Percentiles rank a stretch among this genome's conserved stretches.
These are phyloP conservation scores for Fopius arisanus DNA, from an alignment of 1,140 invertebrate genomes.

Conservation along the genomic window DNA sequence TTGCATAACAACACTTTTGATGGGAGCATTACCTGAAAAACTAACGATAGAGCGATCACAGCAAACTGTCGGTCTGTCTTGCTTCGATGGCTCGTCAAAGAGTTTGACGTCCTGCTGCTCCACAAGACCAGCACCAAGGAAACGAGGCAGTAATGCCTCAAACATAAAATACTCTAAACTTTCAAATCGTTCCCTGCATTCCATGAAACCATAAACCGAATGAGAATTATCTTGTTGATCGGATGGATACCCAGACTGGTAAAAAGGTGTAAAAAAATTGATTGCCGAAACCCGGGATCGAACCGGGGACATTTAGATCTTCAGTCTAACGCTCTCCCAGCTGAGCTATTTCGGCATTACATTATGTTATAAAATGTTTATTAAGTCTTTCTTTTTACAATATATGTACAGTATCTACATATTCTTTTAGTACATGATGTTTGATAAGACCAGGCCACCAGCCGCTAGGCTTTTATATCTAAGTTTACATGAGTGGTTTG, in stretches of 20 bases:
- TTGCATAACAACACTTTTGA: conserved; percentile 31
- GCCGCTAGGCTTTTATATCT: no score
- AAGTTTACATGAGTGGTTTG: no score
- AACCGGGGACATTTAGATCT: conserved; percentile 16
- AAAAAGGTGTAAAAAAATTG: not conserved
- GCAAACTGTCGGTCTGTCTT: conserved; percentile 18
- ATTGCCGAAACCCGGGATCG: conserved; percentile 2
- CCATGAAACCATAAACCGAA: not conserved
- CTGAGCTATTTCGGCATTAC: conserved; percentile 5
- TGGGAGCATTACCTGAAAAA: conserved; percentile 16
- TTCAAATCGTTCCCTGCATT: not conserved
- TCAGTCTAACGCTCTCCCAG: conserved; percentile 14
- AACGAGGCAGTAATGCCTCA: conserved; percentile 12
- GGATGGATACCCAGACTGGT: not conserved
- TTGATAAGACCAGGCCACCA: no score
- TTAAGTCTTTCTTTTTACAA: no score
- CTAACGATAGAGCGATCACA: conserved; percentile 22
- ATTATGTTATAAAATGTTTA: no score
- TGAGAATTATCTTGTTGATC: not conserved
- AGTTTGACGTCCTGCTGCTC: conserved; percentile 13
- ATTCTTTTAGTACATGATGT: no score
- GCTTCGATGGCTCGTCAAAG: conserved; percentile 26
- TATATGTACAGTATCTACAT: no score
- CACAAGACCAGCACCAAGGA: not conserved
- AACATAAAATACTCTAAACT: not conserved